A percentile compares a stretch with the other conserved stretches of the same genome.
Conservation (phyloP, 2,888 invertebrate species). For the Calameuta pallipes region DNA sequence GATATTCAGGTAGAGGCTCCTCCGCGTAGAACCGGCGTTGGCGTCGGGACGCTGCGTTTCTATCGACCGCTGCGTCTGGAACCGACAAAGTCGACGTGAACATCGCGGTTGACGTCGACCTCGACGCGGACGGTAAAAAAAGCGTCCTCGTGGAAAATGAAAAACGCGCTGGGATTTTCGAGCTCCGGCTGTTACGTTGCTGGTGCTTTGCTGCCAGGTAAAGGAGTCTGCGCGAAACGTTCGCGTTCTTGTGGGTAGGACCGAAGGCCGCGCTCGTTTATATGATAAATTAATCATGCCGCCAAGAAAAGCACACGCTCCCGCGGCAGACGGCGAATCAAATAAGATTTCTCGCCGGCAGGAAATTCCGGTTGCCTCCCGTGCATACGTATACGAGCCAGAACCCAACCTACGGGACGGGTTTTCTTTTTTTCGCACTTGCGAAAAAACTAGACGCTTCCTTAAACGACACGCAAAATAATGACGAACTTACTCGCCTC, state of each 20-base stretch:
- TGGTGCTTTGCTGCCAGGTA: background rate
- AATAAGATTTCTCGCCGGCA: constrained; percentile 27
- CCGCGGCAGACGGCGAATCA: background rate
- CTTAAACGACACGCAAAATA: constrained; percentile 45
- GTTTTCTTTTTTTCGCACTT: constrained; percentile 25
- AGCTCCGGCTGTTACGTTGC: background rate
- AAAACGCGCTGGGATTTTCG: background rate
- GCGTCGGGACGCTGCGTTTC: constrained; percentile 12
- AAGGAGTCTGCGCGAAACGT: background rate
- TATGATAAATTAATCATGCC: constrained; percentile 27
- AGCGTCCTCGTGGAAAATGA: background rate
- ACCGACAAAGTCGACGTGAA: background rate
- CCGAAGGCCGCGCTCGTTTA: constrained; percentile 23
- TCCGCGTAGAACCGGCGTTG: constrained; percentile 30
- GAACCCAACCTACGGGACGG: constrained; percentile 10
- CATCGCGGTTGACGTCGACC: background rate
- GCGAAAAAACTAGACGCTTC: constrained; percentile 41
- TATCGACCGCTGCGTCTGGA: constrained; percentile 15
- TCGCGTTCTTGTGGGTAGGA: constrained; percentile 8
- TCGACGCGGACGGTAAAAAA: background rate
- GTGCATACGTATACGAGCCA: constrained; percentile 22
- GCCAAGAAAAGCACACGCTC: background rate
- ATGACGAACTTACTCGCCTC: constrained; percentile 41
- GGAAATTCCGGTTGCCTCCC: constrained; percentile 41
- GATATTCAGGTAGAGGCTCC: constrained; percentile 41